Evolutionary conservation across 2,113 vertebrate species (phyloP).

Genomic region (Peromyscus leucopus): DNA sequence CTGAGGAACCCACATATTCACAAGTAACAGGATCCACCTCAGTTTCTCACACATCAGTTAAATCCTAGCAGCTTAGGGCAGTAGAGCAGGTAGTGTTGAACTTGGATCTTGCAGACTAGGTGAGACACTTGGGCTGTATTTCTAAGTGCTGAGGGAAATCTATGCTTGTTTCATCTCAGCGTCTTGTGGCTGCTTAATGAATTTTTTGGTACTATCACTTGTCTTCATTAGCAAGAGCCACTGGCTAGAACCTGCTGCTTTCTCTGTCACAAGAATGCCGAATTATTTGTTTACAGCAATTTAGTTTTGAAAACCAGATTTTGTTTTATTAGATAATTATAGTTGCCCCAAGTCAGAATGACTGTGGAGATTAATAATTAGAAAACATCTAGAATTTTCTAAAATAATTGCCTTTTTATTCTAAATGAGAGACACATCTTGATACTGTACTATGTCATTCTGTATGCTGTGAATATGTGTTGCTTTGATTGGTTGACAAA

Average conservation of each 20-base stretch:
- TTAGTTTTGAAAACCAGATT: background rate
- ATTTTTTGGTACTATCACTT: background rate
- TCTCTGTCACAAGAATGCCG: background rate
- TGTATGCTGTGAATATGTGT: too few species aligned
- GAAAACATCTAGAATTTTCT: background rate
- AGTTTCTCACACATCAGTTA: background rate
- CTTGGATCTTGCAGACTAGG: background rate
- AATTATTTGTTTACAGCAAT: background rate
- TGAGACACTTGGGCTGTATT: background rate
- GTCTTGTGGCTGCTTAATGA: background rate
- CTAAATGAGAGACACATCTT: background rate
- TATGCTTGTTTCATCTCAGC: background rate
- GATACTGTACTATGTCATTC: too few species aligned
- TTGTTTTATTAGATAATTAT: constrained; percentile 4
- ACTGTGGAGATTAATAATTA: background rate
- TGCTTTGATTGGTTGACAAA: too few species aligned
- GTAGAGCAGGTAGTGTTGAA: background rate
- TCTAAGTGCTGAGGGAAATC: background rate
- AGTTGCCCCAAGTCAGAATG: constrained; percentile 4
- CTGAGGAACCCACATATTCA: background rate
- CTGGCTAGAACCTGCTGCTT: background rate
- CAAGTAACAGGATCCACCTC: background rate
- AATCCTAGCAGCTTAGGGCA: background rate
- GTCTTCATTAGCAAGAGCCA: background rate
- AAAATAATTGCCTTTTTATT: background rate